Conservation (phyloP, 2,113 vertebrate species). For the Zosterops japonicus region DNA sequence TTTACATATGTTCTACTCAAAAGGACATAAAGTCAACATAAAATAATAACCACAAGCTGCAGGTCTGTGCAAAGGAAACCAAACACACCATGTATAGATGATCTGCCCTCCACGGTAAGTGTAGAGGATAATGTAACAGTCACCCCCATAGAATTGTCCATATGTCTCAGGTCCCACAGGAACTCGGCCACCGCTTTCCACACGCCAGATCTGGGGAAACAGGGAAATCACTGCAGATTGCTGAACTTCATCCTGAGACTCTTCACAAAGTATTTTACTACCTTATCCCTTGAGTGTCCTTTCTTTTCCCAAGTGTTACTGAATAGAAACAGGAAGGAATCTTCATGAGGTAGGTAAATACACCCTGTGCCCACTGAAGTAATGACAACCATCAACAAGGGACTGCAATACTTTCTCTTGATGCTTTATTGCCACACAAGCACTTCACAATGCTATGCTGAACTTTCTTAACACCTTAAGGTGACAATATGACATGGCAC, state of each 20-base stretch:
- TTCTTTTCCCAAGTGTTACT: neutral
- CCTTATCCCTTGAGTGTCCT: neutral
- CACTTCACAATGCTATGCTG: neutral
- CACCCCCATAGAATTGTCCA: conserved; percentile 89
- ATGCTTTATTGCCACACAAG: neutral
- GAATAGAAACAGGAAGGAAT: neutral
- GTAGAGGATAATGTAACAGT: conserved; percentile 93
- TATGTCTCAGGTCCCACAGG: conserved; percentile 73
- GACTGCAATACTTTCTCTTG: neutral
- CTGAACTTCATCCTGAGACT: neutral
- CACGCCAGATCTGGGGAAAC: conserved; percentile 85
- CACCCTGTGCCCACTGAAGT: neutral
- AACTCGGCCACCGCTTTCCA: conserved; percentile 82
- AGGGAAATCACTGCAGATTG: neutral
- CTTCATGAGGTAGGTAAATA: neutral
- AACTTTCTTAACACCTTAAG: neutral
- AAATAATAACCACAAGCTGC: neutral
- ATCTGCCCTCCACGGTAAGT: conserved; percentile 83
- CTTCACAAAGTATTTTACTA: neutral
- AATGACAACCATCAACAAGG: neutral
- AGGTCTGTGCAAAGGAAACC: neutral
- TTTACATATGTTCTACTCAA: neutral
- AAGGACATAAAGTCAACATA: neutral
- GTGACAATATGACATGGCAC: neutral
- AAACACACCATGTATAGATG: conserved; percentile 89